Percentiles rank a stretch among this genome's conserved stretches.
These are phyloP conservation scores for Diaphora mendica DNA, from an alignment of 2,888 invertebrate species.

Conservation along the genomic window DNA sequence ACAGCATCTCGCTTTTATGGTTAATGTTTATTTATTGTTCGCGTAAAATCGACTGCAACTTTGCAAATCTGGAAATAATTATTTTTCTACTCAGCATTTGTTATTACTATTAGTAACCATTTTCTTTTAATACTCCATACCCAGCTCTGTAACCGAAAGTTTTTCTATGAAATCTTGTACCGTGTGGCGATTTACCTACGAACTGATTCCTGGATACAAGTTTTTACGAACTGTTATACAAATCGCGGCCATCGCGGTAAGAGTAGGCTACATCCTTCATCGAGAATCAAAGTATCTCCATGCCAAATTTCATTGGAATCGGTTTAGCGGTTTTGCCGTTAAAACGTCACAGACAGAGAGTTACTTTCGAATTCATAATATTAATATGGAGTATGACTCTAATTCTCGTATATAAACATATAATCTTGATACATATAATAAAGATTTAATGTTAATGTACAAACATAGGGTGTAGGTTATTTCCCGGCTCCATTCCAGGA, in stretches of 20 bases:
- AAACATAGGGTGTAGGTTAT: not conserved
- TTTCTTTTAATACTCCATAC: not conserved
- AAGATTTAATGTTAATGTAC: too few relatives aligned
- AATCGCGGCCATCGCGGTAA: too few relatives aligned
- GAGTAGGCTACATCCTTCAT: too few relatives aligned
- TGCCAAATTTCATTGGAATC: too few relatives aligned
- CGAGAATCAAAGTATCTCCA: too few relatives aligned
- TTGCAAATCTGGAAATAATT: not conserved
- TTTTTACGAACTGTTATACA: constrained; percentile 4
- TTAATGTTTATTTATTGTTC: not conserved
- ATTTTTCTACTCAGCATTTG: not conserved
- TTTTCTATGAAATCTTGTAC: constrained; percentile 9
- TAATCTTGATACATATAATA: too few relatives aligned
- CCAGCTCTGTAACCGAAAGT: not conserved
- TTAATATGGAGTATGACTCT: too few relatives aligned
- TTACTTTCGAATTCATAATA: too few relatives aligned
- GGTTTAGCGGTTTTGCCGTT: too few relatives aligned
- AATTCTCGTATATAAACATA: too few relatives aligned
- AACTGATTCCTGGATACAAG: not conserved
- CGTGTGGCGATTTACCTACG: not conserved
- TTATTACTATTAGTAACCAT: not conserved
- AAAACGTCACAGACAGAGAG: too few relatives aligned
- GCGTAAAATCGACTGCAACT: not conserved
- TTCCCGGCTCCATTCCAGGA: not conserved
- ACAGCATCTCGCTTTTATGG: too few relatives aligned